These are phyloP conservation scores for Candidula unifasciata DNA, from an alignment of 2,888 invertebrate genomes.

Conservation along the genomic window DNA sequence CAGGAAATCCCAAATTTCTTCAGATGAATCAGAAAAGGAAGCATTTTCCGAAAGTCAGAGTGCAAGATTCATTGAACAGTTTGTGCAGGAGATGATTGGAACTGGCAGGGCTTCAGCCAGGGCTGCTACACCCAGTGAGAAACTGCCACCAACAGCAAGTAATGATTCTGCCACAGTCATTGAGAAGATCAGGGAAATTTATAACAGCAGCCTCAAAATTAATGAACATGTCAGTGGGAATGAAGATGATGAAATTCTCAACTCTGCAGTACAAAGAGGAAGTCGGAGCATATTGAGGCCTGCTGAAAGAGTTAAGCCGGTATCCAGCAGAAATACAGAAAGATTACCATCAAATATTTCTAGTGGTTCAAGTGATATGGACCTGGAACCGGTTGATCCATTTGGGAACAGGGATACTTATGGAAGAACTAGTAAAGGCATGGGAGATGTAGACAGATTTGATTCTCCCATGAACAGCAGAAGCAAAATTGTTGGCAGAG, in stretches of 20 bases:
- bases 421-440: not conserved
- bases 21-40: not conserved
- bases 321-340: too few species aligned
- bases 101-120: not conserved
- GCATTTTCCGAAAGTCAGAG: not conserved
- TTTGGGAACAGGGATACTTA: not conserved
- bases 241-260: not conserved
- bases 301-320: not conserved
- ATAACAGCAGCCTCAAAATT: not conserved
- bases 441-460: not conserved
- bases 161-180: conserved; percentile 4
- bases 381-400: not conserved
- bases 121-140: not conserved
- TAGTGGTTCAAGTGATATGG: not conserved
- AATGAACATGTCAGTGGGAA: not conserved
- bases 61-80: not conserved
- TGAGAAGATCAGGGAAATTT: conserved; percentile 16
- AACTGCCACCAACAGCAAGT: not conserved
- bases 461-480: not conserved
- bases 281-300: not conserved
- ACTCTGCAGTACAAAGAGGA: not conserved
- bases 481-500: not conserved
- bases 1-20: not conserved
- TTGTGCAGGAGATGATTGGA: not conserved
- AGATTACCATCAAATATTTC: not conserved